These are phyloP conservation scores for Pardalotus punctatus DNA, from an alignment of 2,113 vertebrate species.

Conservation along the genomic window DNA sequence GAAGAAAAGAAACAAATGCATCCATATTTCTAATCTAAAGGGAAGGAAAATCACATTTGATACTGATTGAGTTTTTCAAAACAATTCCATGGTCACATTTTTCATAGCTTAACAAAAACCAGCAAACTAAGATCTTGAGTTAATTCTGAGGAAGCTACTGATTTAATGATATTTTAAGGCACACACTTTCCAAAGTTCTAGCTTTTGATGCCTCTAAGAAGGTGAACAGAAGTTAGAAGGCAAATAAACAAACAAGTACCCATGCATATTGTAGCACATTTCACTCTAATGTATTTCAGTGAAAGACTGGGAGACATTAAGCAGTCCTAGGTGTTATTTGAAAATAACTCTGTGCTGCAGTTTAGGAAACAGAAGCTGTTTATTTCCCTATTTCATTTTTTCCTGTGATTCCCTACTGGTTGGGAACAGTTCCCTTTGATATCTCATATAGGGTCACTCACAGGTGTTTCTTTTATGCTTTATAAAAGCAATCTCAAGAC, in stretches of 20 bases:
- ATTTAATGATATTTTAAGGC: background rate
- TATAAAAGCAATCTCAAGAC: background rate
- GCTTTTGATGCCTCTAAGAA: background rate
- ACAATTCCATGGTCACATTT: background rate
- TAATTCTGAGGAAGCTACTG: background rate
- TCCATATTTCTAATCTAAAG: conserved; percentile 34
- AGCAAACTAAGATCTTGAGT: background rate
- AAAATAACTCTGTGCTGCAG: background rate
- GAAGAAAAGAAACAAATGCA: conserved; percentile 61
- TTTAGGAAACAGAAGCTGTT: background rate
- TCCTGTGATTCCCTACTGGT: background rate
- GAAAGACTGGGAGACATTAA: background rate
- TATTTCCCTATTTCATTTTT: conserved; percentile 3
- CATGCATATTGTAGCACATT: background rate
- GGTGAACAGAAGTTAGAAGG: background rate
- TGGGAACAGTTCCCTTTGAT: background rate
- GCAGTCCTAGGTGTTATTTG: background rate
- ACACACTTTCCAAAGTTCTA: background rate
- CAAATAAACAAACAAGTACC: background rate
- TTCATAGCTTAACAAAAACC: background rate
- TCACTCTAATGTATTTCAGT: background rate
- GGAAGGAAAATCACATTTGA: conserved; percentile 9
- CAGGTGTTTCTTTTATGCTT: background rate
- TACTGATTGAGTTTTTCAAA: background rate
- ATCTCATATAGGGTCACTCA: background rate